phyloP scores from a whole-genome alignment of 1,140 invertebrate genomes.

The Bombus sylvicola region DNA sequence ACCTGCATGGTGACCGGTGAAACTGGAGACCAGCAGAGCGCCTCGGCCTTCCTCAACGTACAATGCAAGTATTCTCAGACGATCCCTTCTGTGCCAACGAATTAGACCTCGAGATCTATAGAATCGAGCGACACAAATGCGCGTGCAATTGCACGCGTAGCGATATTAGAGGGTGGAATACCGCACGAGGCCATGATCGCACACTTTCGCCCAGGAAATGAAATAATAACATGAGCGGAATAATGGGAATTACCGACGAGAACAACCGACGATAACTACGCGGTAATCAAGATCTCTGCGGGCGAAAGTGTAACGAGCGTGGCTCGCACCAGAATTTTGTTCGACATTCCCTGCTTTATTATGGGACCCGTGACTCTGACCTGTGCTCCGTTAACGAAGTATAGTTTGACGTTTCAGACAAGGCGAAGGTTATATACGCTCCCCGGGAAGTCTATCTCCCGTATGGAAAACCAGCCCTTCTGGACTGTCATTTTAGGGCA shows the following conservation, averaged over 20 bases:
- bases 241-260: slow-evolving; percentile 18
- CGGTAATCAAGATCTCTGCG: not conserved
- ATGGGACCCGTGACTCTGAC: not conserved
- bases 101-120: not conserved
- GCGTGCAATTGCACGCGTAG: not conserved
- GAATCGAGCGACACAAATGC: not conserved
- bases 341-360: not conserved
- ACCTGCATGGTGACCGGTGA: slow-evolving; percentile 93
- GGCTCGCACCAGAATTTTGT: not conserved
- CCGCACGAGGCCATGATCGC: slow-evolving; percentile 2
- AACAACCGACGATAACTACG: slow-evolving; percentile 14
- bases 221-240: slow-evolving; percentile 8
- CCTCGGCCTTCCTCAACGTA: slow-evolving; percentile 95
- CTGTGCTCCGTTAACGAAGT: not conserved
- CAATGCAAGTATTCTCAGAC: slow-evolving; percentile 89
- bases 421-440: slow-evolving; percentile 95
- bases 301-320: slow-evolving; percentile 22
- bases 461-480: slow-evolving; percentile 93
- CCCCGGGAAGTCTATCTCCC: slow-evolving; percentile 94
- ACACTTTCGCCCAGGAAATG: slow-evolving; percentile 35
- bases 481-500: slow-evolving; percentile 96
- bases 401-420: slow-evolving; percentile 85
- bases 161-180: not conserved
- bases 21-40: slow-evolving; percentile 91
- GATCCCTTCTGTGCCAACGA: not conserved